Percentiles rank a stretch among this genome's conserved stretches.
phyloP scores from a whole-genome alignment of 2,113 vertebrate species.

The Camelus bactrianus region DNA sequence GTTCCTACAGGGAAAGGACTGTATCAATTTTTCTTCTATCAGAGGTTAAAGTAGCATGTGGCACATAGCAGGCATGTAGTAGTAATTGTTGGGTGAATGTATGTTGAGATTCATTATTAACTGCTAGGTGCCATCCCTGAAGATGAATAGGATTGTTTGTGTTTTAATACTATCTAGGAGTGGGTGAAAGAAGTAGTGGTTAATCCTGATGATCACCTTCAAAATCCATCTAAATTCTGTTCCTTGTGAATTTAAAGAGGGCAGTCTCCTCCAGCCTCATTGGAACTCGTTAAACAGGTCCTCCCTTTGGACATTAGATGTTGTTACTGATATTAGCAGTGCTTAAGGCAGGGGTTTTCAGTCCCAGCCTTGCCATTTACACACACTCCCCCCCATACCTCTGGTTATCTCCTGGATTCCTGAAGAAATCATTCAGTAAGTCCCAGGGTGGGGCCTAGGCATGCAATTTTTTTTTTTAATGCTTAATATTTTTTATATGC shows the following conservation, averaged over 20 bases:
- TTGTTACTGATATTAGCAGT: not conserved
- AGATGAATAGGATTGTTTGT: constrained; percentile 16
- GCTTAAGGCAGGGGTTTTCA: not conserved
- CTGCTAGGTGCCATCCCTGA: not conserved
- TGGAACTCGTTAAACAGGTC: not conserved
- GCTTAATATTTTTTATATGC: not conserved
- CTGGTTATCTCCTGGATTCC: not conserved
- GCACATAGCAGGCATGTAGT: not conserved
- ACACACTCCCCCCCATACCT: not conserved
- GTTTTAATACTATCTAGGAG: not conserved
- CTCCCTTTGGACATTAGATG: not conserved
- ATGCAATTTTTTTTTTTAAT: not conserved
- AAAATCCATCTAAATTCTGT: not conserved
- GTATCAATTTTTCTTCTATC: not conserved
- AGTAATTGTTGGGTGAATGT: constrained; percentile 34
- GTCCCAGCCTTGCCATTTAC: not conserved
- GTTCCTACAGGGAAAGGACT: constrained; percentile 8
- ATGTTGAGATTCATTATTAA: not conserved
- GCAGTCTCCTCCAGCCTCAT: not conserved
- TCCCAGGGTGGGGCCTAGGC: not conserved
- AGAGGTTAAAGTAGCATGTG: constrained; percentile 19
- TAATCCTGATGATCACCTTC: not conserved
- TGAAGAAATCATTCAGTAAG: not conserved
- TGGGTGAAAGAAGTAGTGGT: not conserved
- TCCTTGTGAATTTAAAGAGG: not conserved